phyloP scores from a whole-genome alignment of 2,113 vertebrate species.

The Pedetes capensis region DNA sequence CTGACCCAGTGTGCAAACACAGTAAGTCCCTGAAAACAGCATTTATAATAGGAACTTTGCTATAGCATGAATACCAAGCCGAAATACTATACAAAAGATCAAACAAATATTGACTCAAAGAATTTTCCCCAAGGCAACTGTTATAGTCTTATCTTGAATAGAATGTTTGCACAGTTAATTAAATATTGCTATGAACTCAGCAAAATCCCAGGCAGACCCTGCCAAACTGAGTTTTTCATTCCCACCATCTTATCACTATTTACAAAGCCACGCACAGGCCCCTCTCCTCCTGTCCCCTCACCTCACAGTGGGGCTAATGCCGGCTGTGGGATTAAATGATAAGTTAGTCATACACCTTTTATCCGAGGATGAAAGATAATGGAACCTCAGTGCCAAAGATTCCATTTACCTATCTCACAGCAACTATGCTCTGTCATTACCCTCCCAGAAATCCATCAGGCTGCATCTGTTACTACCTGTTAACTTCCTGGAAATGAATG shows the following conservation, averaged over 20 bases:
- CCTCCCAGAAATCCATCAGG: constrained; percentile 50
- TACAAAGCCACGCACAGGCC: constrained; percentile 21
- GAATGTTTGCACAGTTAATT: constrained; percentile 75
- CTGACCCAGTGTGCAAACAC: constrained; percentile 65
- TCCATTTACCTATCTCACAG: constrained; percentile 40
- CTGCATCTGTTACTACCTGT: constrained; percentile 57
- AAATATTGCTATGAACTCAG: constrained; percentile 68
- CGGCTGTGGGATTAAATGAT: constrained; percentile 44
- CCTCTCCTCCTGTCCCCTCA: constrained; percentile 28
- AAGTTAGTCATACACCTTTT: constrained; percentile 62
- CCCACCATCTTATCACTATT: constrained; percentile 63
- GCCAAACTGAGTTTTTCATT: constrained; percentile 32
- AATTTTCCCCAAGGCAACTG: constrained; percentile 75
- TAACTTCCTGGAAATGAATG: constrained; percentile 40
- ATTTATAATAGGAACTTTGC: constrained; percentile 62
- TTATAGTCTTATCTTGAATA: constrained; percentile 77
- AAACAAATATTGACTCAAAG: constrained; percentile 78
- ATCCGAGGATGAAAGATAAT: constrained; percentile 48
- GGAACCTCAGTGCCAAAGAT: constrained; percentile 41
- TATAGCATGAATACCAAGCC: constrained; percentile 50
- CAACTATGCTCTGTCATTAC: constrained; percentile 47
- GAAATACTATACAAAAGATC: constrained; percentile 69
- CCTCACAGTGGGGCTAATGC: constrained; percentile 7
- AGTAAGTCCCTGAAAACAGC: constrained; percentile 64
- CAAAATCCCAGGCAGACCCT: constrained; percentile 50